Percentiles rank a stretch among this genome's conserved stretches.
Conservation (phyloP, 2,888 invertebrate genomes). For the Drosophila cracens region DNA sequence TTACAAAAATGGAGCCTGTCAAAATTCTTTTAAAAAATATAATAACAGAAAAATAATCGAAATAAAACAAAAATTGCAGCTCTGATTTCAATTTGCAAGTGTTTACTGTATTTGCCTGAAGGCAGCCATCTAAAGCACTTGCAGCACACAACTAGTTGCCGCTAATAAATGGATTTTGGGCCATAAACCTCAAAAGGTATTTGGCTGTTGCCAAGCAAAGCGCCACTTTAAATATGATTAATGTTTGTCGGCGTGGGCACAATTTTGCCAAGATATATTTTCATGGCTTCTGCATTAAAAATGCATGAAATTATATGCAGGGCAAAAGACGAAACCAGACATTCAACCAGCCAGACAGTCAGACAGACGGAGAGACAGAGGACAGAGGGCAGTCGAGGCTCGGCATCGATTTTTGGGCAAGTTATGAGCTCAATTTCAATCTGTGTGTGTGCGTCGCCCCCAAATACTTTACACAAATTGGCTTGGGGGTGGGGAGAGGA, state of each 20-base stretch:
- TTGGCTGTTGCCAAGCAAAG: conserved; percentile 29
- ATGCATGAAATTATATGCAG: conserved; percentile 68
- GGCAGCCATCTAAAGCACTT: conserved; percentile 26
- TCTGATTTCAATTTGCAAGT: neutral
- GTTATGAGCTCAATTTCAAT: conserved; percentile 35
- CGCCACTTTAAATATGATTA: conserved; percentile 68
- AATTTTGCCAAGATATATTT: conserved; percentile 44
- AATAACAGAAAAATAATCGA: neutral
- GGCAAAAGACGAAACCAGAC: conserved; percentile 3
- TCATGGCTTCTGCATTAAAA: conserved; percentile 63
- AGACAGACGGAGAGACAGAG: conserved; percentile 1
- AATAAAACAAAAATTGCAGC: neutral
- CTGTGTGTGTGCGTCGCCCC: conserved; percentile 9
- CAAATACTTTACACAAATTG: conserved; percentile 52
- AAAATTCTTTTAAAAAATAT: neutral
- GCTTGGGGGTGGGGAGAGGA: neutral
- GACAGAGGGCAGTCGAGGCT: neutral
- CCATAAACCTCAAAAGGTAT: conserved; percentile 27
- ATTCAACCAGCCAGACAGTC: neutral
- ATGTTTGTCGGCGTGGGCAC: conserved; percentile 43
- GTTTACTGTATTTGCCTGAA: conserved; percentile 10
- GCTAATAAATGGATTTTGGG: conserved; percentile 61
- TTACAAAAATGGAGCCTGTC: neutral
- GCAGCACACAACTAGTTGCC: conserved; percentile 49
- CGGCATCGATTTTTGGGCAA: conserved; percentile 57